Conservation (phyloP, 2,888 invertebrate genomes). For the Platycheirus rosarum region DNA sequence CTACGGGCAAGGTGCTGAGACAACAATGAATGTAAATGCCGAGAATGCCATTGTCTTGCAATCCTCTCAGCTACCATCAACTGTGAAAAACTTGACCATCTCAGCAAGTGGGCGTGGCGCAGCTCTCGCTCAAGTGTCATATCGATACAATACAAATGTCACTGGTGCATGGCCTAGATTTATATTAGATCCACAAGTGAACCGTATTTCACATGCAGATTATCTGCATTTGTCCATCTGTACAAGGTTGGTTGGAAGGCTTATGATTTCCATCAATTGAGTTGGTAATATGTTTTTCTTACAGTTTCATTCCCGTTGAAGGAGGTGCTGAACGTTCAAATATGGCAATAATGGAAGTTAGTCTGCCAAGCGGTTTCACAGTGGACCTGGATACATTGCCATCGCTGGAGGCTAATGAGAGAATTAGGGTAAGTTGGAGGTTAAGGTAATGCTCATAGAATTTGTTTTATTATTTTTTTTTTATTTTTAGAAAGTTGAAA, state of each 20-base stretch:
- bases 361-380: conserved; percentile 94
- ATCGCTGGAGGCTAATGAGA: conserved; percentile 84
- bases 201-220: conserved; percentile 91
- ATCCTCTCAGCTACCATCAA: conserved; percentile 84
- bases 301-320: conserved; percentile 79
- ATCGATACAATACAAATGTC: conserved; percentile 92
- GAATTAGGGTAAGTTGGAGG: conserved; percentile 78
- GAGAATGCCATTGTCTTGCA: conserved; percentile 93
- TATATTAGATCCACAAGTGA: conserved; percentile 93
- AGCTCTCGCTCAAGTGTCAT: conserved; percentile 90
- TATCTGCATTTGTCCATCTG: conserved; percentile 93
- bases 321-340: conserved; percentile 85
- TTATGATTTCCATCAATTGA: not conserved
- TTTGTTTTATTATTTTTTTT: not conserved
- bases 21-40: conserved; percentile 87
- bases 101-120: conserved; percentile 92
- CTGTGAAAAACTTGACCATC: conserved; percentile 87
- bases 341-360: conserved; percentile 95
- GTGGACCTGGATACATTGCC: conserved; percentile 92
- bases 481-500: conserved; percentile 85
- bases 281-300: not conserved
- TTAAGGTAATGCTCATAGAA: not conserved
- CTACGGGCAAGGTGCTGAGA: conserved; percentile 82
- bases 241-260: conserved; percentile 84
- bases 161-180: conserved; percentile 95